Evolutionary conservation across 2,888 invertebrate species (phyloP), one percentile per base, ranked within the genome.

Genomic region (Sarcophaga carnaria): DNA sequence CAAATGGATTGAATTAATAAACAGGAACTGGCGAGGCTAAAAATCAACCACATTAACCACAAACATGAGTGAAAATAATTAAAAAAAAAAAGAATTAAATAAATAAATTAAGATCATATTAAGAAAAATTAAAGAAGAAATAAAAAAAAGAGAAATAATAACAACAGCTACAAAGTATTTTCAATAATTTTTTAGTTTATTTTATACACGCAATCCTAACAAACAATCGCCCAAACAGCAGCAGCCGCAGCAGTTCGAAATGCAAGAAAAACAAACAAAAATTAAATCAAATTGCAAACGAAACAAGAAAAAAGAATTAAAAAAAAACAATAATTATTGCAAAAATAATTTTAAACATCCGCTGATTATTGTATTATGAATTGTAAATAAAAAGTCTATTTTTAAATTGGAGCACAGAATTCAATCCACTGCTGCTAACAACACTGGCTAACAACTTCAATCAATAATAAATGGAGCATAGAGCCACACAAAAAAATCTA

Each of bases 131-230:
- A 22, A 60, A 69, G 22, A 22, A 22, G 22, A 22, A 22, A 22
- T 22, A 45, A 6, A 27, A 63, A 59, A 54, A 49, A 27, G 54
- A 37, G 8, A 10, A 37, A 37, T 37, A 37, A 37, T 0, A 54
- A 11, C 54, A 76, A 59, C 54, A 20, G 59, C 27, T 66, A 67
- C 27, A 64, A 60, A 14, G 64, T 75, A 27, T 72, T 80, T 80
- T 86, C 76, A 83, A 83, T 86, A 82, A 82, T 78, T 71, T 80
- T 80, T 67, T 17, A 62, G 62, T 75, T 75, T 83, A 77, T 76
- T 67, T 71, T 67, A 69, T 83, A 72, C 86, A 86, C 88, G 80
- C 87, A 86, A 87, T 84, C 83, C 82, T 79, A 82, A 84, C 84
- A 37, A 37, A 37, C 37, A 6, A 37, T 37, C 6, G 37, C 37